These are phyloP conservation scores for Pheucticus melanocephalus DNA, from an alignment of 2,113 vertebrate genomes.

Conservation along the genomic window DNA sequence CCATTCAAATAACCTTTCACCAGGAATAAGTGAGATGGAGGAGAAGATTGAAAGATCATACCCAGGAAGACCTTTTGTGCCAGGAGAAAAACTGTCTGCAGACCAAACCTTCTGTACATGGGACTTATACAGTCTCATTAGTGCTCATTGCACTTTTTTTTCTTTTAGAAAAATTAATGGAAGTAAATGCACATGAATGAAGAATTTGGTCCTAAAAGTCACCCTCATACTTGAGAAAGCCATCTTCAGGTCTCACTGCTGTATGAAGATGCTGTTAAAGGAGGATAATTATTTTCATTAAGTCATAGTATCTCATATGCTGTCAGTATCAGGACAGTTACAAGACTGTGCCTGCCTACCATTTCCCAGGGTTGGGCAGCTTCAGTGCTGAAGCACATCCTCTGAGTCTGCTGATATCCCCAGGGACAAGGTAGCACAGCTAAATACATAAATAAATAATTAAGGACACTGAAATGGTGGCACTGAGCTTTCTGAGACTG, in stretches of 20 bases:
- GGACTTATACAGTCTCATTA: neutral
- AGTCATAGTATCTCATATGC: neutral
- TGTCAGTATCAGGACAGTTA: neutral
- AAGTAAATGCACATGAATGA: neutral
- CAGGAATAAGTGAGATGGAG: neutral
- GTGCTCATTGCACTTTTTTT: neutral
- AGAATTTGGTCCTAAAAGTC: neutral
- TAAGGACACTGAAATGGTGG: neutral
- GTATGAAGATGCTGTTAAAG: neutral
- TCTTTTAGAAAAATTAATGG: neutral
- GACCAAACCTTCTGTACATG: neutral
- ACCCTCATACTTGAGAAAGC: neutral
- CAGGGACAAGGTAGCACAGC: neutral
- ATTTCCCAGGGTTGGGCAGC: neutral
- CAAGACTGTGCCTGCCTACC: neutral
- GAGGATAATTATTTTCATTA: neutral
- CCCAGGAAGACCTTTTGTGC: neutral
- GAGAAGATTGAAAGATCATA: neutral
- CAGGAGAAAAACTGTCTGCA: neutral
- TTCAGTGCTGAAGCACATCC: neutral
- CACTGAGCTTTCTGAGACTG: neutral
- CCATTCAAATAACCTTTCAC: neutral
- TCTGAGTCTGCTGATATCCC: neutral
- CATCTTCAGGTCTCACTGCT: neutral
- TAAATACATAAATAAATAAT: neutral